Base-by-base conservation (phyloP, 2,113 vertebrate genomes). In the Toxostoma redivivum region DNA sequence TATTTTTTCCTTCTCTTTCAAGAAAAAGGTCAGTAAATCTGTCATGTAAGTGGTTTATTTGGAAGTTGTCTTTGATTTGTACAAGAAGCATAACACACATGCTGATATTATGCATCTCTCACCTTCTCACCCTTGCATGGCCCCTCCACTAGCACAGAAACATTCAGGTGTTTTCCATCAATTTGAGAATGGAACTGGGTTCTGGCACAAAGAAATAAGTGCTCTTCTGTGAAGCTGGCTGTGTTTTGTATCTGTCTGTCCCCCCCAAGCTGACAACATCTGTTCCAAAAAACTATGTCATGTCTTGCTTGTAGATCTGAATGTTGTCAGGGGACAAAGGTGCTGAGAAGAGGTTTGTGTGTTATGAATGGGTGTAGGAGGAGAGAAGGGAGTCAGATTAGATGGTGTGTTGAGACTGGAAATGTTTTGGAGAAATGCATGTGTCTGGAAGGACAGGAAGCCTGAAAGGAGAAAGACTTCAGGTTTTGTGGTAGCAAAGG, bases 301-400 rank as follows among this genome's bases (percentile, higher is more conserved):
- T 12, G 30, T 11, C 23, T 62, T 22, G n/a, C 62, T 12, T 66
- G 57, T 53, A 58, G 16, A 38, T 19, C 38, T 25, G 57, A 71
- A 77, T 1, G 0, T 1, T 7, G 1, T 24, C 9, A 50, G 53
- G 18, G 21, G 31, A 35, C 1, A 2, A n/a, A 8, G 10, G 2
- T 70, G 15, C n/a, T 67, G n/a, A 57, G n/a, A 66, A 79, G 62
- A 53, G 5, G 2, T 0, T 15, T 11, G 24, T 37, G 28, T 31
- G 20, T 72, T 71, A 37, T 40, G 25, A 45, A 67, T 19, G 22
- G 12, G 21, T 37, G 7, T 44, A 51, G 21, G 38, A 61, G 24
- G 44, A 20, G 18, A 70, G 15, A 64, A 22, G 11, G 20, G 24
- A 87, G 24, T 57, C 53, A 61, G 18, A 54, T 67, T n/a, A 66